Percentiles rank a stretch among this genome's conserved stretches.
Conservation (phyloP, 1,140 invertebrate species). For the Lanistes nyassanus region DNA sequence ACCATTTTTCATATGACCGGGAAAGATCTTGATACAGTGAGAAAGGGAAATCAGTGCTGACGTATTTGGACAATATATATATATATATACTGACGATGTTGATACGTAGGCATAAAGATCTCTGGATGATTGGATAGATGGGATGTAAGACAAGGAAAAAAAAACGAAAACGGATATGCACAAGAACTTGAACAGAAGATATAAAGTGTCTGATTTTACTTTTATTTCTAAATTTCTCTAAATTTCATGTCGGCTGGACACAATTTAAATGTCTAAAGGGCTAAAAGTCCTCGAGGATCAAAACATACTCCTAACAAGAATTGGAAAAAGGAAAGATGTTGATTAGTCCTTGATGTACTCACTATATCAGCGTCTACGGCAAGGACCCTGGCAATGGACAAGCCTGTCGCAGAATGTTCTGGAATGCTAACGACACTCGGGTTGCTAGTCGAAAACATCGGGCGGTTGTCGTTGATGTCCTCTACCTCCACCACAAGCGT, state of each 20-base stretch:
- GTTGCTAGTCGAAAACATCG: neutral
- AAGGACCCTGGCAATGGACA: constrained; percentile 1
- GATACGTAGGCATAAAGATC: too few species aligned
- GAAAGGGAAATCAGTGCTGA: too few species aligned
- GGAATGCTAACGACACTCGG: neutral
- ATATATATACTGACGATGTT: too few species aligned
- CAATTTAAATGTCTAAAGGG: neutral
- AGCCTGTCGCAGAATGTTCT: constrained; percentile 7
- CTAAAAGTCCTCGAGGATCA: too few species aligned
- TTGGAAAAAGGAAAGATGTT: too few species aligned
- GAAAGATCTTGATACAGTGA: too few species aligned
- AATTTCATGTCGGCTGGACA: neutral
- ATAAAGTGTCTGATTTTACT: neutral
- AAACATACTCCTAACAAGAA: neutral
- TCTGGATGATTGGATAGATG: too few species aligned
- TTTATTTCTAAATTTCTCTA: neutral
- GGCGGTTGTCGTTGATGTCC: constrained; percentile 18
- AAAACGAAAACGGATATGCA: neutral
- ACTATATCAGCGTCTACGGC: constrained; percentile 12
- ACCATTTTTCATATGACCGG: too few species aligned
- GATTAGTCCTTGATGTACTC: neutral
- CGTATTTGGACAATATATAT: too few species aligned
- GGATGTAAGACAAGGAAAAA: neutral
- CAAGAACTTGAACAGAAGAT: neutral
- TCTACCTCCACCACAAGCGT: constrained; percentile 5